Percentiles rank a stretch among this genome's conserved stretches.
phyloP scores from a whole-genome alignment of 2,113 vertebrate species.

The Hyperoodon ampullatus region DNA sequence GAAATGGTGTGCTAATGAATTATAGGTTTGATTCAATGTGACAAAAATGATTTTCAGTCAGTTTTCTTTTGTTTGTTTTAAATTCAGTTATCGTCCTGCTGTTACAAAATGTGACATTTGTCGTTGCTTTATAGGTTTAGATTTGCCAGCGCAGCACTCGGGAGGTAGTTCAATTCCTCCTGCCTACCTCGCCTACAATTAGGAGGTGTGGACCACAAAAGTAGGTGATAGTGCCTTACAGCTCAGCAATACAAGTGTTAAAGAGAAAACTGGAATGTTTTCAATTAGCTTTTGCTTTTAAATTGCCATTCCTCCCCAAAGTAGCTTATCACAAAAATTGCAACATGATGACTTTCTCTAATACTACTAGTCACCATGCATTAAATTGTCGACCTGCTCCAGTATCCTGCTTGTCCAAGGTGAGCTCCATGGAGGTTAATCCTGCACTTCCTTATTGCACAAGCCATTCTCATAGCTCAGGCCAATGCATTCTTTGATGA shows the following conservation, averaged over 20 bases:
- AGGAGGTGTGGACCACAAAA: not conserved
- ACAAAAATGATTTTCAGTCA: slow-evolving; percentile 45
- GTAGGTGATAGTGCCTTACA: accelerated
- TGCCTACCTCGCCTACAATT: not conserved
- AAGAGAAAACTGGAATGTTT: not conserved
- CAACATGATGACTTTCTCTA: not conserved
- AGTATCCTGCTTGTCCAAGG: not conserved
- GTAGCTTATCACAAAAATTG: not conserved
- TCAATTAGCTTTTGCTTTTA: not conserved
- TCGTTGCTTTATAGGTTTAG: not conserved
- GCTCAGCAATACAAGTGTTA: not conserved
- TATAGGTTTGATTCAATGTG: slow-evolving; percentile 14
- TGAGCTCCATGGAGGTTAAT: not conserved
- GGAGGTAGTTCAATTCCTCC: not conserved
- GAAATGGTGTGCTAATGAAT: slow-evolving; percentile 59
- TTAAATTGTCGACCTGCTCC: not conserved
- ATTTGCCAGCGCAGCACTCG: not conserved
- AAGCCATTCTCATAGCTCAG: not conserved
- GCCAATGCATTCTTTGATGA: not conserved
- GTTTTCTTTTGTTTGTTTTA: slow-evolving; percentile 65
- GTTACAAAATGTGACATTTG: slow-evolving; percentile 41
- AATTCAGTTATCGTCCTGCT: slow-evolving; percentile 52
- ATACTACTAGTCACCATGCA: not conserved
- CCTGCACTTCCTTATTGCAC: no score
- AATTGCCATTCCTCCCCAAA: not conserved